Evolutionary conservation across 2,113 vertebrate genomes (phyloP), one percentile per base, ranked within the genome.

Genomic region (Cyprinodon tularosa): DNA sequence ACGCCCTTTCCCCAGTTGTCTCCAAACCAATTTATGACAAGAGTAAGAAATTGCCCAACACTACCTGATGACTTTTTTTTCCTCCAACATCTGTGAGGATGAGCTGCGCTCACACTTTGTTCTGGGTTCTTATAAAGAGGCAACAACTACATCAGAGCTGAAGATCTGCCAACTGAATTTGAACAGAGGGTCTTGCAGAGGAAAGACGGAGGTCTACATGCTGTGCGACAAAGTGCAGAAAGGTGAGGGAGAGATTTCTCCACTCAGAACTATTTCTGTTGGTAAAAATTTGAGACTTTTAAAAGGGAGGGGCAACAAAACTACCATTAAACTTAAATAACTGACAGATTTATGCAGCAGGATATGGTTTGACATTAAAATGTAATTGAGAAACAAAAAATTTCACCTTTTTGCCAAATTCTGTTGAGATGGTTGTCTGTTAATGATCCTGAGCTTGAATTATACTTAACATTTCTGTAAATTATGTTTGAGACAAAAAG

Each of bases 211-310:
- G 88, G 90, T 98, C 48, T 98, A 96, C 85, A 93, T 99, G 88
- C 87, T 99, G 3, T 98, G 97, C 0, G 97, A 99, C 94, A 99
- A 99, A 90, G 97, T 99, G 66, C 97, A 99, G 86, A 99, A 99
- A 97, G 97, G 97, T 97, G 84, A 89, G 17, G 0, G 84, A 84
- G 13, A 4, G 4, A 39, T 22, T 47, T 29, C 39, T 44, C 36
- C 50, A 17, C 50, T 53, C 50, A 9, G 17, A n/a, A n/a, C 5
- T 13, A 20, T 20, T 9, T n/a, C 50, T 6, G 17, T 53, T n/a
- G 50, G 50, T 7, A 3, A 20, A 1, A 53, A 17, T 1, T 53
- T 15, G 50, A 53, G 17, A 20, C 2, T 10, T 45, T 2, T 45
- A 45, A 8, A 1, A 9, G 12, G 12, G 44, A 12, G 44, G 44